Base-by-base conservation (phyloP, 1,140 invertebrate genomes). In the Drosophila prosaltans region DNA sequence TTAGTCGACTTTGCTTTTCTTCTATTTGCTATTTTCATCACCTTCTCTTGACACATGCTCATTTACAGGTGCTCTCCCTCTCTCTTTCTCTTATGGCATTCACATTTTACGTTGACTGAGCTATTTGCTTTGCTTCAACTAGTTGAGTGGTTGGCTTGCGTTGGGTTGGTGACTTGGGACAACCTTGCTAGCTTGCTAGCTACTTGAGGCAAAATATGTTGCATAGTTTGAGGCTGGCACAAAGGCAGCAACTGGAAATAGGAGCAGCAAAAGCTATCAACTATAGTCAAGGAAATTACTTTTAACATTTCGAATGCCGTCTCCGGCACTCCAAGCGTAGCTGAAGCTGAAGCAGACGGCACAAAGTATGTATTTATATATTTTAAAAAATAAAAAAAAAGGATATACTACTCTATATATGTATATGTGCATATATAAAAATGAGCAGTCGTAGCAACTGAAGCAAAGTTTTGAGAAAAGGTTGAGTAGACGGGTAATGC, bases 281-380 rank as follows among this genome's bases (percentile, higher is more conserved):
- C 83, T 80, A 88, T 79, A 77, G 83, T 88, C 65, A 63, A 78
- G 83, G 83, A 86, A 88, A 86, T 86, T 86, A 86, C 83, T 86
- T 86, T 88, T 81, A 88, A 83, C 83, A 88, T 86, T 86, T 86
- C 75, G 72, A 81, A 79, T 88, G 77, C 65, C 60, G 66, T 69
- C 75, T 68, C 64, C 64, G 57, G 69, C 36, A 7, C 51, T 32
- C 16, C 10, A 16, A 9, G 16, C 55, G 30, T 39, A 67, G 65
- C 63, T 65, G 54, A 51, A 51, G 45, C 45, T 51, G 45, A 3
- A 51, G 54, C 64, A 74, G 66, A 51, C 64, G 40, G 75, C 67
- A 80, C 69, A 81, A 72, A 85, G 72, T 86, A 84, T 78, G 79
- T 86, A 76, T 79, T 71, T 82, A 73, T 86, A 73, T 78, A 69